Evolutionary conservation across 2,888 invertebrate genomes (phyloP), one percentile per base, ranked within the genome.

Genomic region (Phania funesta): DNA sequence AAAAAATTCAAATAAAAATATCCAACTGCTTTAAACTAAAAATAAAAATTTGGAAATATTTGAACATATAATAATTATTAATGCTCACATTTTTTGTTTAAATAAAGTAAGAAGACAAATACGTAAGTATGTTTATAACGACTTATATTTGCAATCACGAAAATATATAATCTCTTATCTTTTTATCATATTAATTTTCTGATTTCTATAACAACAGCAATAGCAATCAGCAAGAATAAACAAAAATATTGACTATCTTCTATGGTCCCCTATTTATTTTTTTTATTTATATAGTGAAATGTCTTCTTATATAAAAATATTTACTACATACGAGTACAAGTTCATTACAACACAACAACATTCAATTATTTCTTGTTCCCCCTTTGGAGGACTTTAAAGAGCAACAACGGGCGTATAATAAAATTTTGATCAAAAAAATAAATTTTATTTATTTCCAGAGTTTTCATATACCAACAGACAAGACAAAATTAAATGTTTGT

Each of bases 341-440:
- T 60, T 41, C 11, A 38, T 26, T 60, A 18, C 68, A 32, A 46
- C 24, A 24, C 26, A 52, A 41, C 50, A 22, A 48, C 52, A 41
- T 73, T 64, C 62, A 62, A 54, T 73, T 64, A 52, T 54, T 62
- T 52, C 29, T 54, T 73, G 22, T 32, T n/a, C 8, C 9, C 52
- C 8, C 62, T 50, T 44, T 22, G 32, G 73, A 11, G 44, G 50
- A 60, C 35, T 44, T 44, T 18, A 44, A 3, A 22, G 6, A 18
- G 32, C 22, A 32, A 26, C 24, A 62, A 8, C 50, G 46, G 29
- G 62, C 67, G 48, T 67, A 52, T 22, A 38, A 44, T 26, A 64
- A 73, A 71, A 46, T 70, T 50, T 38, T 18, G 32, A 18, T 38
- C 11, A 78, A 58, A 60, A 79, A 58, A 52, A 67, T 44, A 38